Conservation (phyloP, 53 echinoderm and acorn worm genomes). For the Mesocentrotus franciscanus region DNA sequence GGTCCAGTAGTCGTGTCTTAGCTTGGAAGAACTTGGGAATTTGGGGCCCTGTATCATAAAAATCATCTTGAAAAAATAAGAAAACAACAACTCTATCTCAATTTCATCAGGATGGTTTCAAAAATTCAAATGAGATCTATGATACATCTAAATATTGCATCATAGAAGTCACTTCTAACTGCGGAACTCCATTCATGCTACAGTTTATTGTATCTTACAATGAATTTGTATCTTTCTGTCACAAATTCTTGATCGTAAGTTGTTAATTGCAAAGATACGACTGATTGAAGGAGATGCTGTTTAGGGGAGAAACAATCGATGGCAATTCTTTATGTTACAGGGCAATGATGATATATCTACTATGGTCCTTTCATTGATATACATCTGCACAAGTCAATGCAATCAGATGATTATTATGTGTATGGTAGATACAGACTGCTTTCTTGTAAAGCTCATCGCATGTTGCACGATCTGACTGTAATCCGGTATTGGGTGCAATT, state of each 20-base stretch:
- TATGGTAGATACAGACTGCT: background rate
- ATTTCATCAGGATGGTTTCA: no score
- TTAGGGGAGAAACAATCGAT: background rate
- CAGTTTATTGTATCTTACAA: background rate
- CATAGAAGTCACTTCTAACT: no score
- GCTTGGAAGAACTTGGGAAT: background rate
- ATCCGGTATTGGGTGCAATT: background rate
- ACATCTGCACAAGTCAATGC: background rate
- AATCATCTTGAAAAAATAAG: background rate
- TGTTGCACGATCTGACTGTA: background rate
- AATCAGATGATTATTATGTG: background rate
- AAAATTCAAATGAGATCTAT: background rate
- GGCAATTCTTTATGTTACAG: background rate
- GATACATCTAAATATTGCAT: background rate
- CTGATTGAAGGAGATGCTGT: background rate
- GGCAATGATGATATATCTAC: background rate
- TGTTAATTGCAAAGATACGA: background rate
- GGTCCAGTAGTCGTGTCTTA: background rate
- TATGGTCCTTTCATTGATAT: background rate
- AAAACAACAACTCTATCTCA: no score
- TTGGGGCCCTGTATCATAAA: background rate
- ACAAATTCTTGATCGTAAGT: background rate
- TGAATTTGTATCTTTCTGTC: background rate
- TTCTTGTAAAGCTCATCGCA: background rate
- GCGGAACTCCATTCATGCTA: no score